A percentile compares a stretch with the other conserved stretches of the same genome.
Conservation (phyloP, 2,888 invertebrate genomes). For the Steromphala cineraria region DNA sequence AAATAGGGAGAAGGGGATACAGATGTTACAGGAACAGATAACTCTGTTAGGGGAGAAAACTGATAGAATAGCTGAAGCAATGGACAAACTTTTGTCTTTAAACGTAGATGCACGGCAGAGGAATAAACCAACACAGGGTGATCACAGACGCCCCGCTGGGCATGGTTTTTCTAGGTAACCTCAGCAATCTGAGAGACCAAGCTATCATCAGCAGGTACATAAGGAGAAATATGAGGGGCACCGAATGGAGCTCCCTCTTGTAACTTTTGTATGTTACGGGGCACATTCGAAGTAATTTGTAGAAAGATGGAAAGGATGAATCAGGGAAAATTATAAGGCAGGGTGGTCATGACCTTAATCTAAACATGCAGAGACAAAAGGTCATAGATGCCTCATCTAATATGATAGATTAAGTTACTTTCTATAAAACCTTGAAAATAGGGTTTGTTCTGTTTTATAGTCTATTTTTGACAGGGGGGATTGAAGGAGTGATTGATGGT, state of each 20-base stretch:
- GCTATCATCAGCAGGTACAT: no score
- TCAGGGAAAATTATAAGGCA: not conserved
- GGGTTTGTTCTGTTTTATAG: no score
- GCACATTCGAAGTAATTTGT: not conserved
- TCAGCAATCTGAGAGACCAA: not conserved
- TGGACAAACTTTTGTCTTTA: not conserved
- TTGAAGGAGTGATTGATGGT: no score
- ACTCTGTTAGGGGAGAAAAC: not conserved
- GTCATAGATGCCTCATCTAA: not conserved
- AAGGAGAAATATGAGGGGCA: not conserved
- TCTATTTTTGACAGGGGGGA: no score
- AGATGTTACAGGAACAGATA: not conserved
- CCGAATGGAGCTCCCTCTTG: not conserved
- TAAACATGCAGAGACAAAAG: not conserved
- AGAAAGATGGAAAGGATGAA: not conserved
- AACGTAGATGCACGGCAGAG: not conserved
- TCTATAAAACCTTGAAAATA: no score
- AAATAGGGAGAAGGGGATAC: not conserved
- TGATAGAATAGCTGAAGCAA: not conserved
- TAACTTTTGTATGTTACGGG: not conserved
- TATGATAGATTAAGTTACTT: no score
- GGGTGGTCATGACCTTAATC: not conserved
- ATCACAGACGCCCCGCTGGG: not conserved
- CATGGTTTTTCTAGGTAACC: not conserved
- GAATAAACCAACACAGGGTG: not conserved